Base-by-base conservation (phyloP, 53 echinoderm and acorn worm species). In the Luidia sarsii region DNA sequence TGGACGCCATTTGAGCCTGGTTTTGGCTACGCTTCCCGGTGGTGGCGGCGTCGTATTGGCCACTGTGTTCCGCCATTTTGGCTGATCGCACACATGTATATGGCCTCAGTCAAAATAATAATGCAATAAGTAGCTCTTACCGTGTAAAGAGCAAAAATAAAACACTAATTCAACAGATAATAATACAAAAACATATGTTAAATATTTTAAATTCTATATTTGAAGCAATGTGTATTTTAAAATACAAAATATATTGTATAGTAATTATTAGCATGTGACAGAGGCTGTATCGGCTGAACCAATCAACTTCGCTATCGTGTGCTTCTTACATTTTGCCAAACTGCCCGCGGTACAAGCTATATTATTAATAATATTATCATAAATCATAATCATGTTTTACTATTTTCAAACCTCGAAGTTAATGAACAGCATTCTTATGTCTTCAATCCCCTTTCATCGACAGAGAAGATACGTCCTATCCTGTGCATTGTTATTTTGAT, bases 31-130 rank as follows among this genome's bases (percentile, higher is more conserved):
- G 77, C 61, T 77, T 77, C 38, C 60, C 77, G 10, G 77, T 43
- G 33, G 30, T 43, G 11, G 77, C 61, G 8, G 61, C 77, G 48
- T 77, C 77, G 77, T 77, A 77, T 77, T 77, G 77, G 41, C 77
- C 77, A 31, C 59, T 77, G 77, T 59, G 77, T 77, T 77, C 77
- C 77, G 77, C 77, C 77, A 77, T 77, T 77, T 77, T 77, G 77
- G 61, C 61, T 68, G 24, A 19, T 3, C 48, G 45, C 68, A 68
- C 68, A 72, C 72, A 72, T 72, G 72, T 53, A 72, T 72, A 37
- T 72, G 21, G 41, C 56, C 72, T 72, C 39, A 55, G 55, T 56
- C 72, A 72, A 36, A 72, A 20, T 63, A 25, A 54, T 23, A 35
- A 8, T n/a, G n/a, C n/a, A n/a, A n/a, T 22, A 11, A 61, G 15